Percentiles rank a stretch among this genome's conserved stretches.
Conservation (phyloP, 2,113 vertebrate genomes). For the Isurus oxyrinchus region DNA sequence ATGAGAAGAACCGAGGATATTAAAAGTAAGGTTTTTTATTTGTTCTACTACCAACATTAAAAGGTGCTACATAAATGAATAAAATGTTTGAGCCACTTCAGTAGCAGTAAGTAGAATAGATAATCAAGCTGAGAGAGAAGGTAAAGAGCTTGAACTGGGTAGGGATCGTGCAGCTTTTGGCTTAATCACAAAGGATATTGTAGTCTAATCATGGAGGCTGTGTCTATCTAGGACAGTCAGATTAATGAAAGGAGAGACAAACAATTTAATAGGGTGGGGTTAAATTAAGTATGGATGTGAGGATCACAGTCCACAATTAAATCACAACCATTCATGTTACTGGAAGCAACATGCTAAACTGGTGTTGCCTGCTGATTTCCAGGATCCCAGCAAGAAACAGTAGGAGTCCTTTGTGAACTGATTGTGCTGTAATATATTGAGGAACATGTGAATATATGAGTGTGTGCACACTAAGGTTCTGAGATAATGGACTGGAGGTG, state of each 20-base stretch:
- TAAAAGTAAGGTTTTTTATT: neutral
- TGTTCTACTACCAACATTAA: neutral
- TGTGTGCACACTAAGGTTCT: neutral
- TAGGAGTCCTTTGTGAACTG: neutral
- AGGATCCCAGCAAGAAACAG: neutral
- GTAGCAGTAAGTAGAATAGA: neutral
- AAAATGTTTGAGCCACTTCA: neutral
- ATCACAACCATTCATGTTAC: neutral
- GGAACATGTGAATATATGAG: neutral
- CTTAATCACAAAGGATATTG: neutral
- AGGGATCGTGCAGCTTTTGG: neutral
- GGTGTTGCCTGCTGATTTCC: neutral
- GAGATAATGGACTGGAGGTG: neutral
- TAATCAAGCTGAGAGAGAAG: neutral
- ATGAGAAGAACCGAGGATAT: neutral
- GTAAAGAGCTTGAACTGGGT: neutral
- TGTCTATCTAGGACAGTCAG: neutral
- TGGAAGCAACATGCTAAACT: neutral
- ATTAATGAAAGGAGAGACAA: neutral
- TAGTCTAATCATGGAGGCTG: too few relatives aligned
- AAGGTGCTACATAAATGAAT: neutral
- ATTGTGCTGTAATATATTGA: neutral
- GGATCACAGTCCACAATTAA: neutral
- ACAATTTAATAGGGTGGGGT: neutral
- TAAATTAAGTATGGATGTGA: neutral